Evolutionary conservation across 2,113 vertebrate genomes (phyloP).

Genomic region (Patagioenas fasciata): DNA sequence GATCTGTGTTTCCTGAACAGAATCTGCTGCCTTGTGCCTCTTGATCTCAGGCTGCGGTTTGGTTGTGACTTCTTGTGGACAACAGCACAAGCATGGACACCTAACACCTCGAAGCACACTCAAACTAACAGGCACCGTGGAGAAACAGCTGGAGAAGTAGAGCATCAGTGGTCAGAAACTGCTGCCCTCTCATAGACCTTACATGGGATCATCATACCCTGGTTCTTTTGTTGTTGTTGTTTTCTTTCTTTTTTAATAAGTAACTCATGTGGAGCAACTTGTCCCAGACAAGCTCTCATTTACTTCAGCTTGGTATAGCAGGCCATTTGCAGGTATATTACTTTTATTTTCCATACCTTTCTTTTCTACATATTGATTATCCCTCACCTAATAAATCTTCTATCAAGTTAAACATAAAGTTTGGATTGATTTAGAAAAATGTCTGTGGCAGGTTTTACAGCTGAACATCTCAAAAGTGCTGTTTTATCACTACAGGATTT

Average conservation of each 20-base stretch:
- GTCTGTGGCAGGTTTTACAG: slow-evolving; percentile 40
- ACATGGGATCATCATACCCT: not conserved
- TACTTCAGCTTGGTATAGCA: not conserved
- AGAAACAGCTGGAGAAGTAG: not conserved
- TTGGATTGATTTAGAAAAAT: slow-evolving; percentile 51
- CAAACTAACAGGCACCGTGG: not conserved
- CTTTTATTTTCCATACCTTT: slow-evolving; percentile 52
- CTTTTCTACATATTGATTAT: slow-evolving; percentile 41
- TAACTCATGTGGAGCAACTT: not conserved
- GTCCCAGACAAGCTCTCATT: slow-evolving; percentile 15
- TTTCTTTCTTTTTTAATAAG: not conserved
- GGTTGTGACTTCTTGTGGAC: not conserved
- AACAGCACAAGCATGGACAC: not conserved
- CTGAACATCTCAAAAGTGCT: slow-evolving; percentile 44
- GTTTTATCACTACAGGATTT: slow-evolving; percentile 35
- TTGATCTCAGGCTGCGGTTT: not conserved
- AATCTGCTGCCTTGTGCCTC: not conserved
- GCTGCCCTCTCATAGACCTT: not conserved
- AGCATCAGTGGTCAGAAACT: not conserved
- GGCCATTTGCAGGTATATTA: slow-evolving; percentile 22
- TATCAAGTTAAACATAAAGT: slow-evolving; percentile 54
- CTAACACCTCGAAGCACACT: not conserved
- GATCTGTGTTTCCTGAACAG: not conserved
- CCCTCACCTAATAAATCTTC: slow-evolving; percentile 70
- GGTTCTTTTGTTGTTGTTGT: not conserved